Conservation (phyloP, 2,113 vertebrate species). For the Mola mola region DNA sequence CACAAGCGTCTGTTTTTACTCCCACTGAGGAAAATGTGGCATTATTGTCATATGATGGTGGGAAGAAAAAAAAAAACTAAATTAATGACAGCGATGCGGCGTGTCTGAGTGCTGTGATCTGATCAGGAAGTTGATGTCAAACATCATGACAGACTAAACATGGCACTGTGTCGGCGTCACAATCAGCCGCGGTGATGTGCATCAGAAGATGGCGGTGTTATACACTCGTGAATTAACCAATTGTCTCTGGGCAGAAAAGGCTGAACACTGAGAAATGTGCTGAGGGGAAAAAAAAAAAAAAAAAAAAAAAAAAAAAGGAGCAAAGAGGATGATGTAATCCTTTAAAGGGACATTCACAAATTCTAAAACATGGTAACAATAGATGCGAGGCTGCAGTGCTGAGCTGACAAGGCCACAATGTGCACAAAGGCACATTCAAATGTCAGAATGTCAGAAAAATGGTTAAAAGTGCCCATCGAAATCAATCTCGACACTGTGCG, state of each 20-base stretch:
- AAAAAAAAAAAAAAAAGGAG: too few species aligned
- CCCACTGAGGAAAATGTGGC: not conserved
- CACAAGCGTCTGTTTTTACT: conserved; percentile 5
- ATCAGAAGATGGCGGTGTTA: conserved; percentile 74
- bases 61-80: not conserved
- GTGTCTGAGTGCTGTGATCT: not conserved
- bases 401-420: conserved; percentile 2
- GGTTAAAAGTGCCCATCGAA: too few species aligned
- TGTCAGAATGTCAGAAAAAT: too few species aligned
- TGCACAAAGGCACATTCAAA: too few species aligned
- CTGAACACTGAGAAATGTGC: conserved; percentile 65
- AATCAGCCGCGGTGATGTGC: conserved; percentile 7
- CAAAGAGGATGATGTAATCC: conserved; percentile 74
- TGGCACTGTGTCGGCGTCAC: conserved; percentile 1
- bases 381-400: conserved; percentile 1
- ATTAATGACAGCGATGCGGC: not conserved
- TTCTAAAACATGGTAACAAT: conserved; percentile 25
- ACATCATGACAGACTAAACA: conserved; percentile 10
- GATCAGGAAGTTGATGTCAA: not conserved
- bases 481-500: too few species aligned
- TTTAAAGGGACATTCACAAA: conserved; percentile 68
- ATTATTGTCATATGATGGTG: conserved; percentile 2
- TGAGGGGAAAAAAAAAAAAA: too few species aligned
- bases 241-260: conserved; percentile 81
- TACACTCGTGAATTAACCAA: conserved; percentile 71